Evolutionary conservation across 2,797 vertebrate species (phyloP).

Genomic region (Bradypus variegatus): DNA sequence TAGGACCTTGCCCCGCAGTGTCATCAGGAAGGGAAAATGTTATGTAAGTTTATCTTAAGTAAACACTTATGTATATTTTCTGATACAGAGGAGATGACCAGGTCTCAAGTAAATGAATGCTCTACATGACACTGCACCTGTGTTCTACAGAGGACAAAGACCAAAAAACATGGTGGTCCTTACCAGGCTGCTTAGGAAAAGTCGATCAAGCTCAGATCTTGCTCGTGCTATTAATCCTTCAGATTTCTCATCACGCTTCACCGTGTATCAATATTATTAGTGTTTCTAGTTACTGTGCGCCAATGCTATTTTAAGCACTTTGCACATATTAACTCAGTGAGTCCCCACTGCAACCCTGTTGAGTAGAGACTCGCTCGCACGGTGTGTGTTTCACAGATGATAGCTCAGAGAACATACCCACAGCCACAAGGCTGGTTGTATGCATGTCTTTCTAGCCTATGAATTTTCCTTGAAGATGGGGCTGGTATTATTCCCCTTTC

Average conservation of each 20-base stretch:
- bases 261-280: not conserved
- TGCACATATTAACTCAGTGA: not conserved
- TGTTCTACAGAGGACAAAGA: not conserved
- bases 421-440: not conserved
- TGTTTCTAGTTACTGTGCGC: too few relatives aligned
- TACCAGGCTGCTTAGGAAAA: not conserved
- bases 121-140: not conserved
- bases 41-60: not conserved
- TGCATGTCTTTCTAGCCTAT: not conserved
- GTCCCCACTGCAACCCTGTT: not conserved
- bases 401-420: not conserved
- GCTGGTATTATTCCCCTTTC: not conserved
- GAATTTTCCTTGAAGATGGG: not conserved
- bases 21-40: not conserved
- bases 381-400: not conserved
- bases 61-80: conserved; percentile 14
- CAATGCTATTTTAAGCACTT: not conserved
- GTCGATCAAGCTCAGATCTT: not conserved
- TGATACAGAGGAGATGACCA: not conserved
- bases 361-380: not conserved
- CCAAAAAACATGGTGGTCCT: not conserved
- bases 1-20: not conserved
- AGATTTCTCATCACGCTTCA: not conserved
- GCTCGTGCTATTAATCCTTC: not conserved
- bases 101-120: not conserved